Evolutionary conservation across 2,113 vertebrate species (phyloP), one percentile per base, ranked within the genome.

Genomic region (Deroptyus accipitrinus): DNA sequence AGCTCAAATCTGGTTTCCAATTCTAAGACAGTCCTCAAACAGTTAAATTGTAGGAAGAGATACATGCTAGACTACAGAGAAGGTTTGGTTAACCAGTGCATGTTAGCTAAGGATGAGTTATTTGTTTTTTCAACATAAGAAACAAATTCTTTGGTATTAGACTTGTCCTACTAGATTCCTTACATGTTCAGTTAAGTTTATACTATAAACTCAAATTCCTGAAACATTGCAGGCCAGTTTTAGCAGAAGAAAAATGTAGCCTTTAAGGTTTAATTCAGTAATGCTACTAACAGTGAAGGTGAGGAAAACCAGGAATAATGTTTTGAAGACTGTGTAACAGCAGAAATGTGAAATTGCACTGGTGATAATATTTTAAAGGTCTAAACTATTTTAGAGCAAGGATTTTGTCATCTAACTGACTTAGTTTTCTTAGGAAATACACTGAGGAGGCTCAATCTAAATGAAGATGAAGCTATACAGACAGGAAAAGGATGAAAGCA

Each of bases 141-240:
- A 97, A 95, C 24, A 93, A 83, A 85, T 35, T 59, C 8, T 66
- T 61, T 57, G 67, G 63, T 55, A 86, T 91, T 73, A 49, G 73
- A 94, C 88, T 86, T 42, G 80, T 81, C 66, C 70, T 91, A 69
- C 91, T 89, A 82, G 83, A 96, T 95, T 92, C 91, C 62, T 94
- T 78, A 72, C 7, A 0, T 73, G 44, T 89, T 96, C 70, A 66
- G 68, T 77, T 88, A 86, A 35, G 33, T 87, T 95, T 95, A 75
- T 35, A 84, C 9, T 55, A 35, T 37, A 94, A 74, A 91, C 48
- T 86, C 77, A 83, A 87, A 91, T 82, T 61, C 86, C 62, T 76
- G 66, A 89, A 87, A 87, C 44, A 79, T 19, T 24, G 5, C 52
- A 76, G 39, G 44, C 66, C 42, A 69, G 73, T 82, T 86, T 64